Percentiles rank a stretch among this genome's conserved stretches.
Conservation (phyloP, 2,888 invertebrate genomes). For the Hypolimnas misippus region DNA sequence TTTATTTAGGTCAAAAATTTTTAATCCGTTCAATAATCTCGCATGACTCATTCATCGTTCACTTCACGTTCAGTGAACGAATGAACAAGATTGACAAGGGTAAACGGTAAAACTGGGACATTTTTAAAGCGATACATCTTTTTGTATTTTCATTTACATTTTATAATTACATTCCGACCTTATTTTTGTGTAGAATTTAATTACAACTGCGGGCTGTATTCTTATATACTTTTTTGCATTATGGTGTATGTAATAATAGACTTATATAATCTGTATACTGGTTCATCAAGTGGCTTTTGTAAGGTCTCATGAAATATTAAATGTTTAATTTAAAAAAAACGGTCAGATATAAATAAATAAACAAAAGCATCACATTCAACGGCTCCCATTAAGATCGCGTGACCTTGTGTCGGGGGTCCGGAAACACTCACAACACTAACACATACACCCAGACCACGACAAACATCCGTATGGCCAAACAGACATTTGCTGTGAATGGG, state of each 20-base stretch:
- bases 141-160: constrained; percentile 2
- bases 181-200: background rate
- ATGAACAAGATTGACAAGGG: constrained; percentile 10
- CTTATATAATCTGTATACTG: too few relatives aligned
- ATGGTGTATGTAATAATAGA: background rate
- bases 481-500: too few relatives aligned
- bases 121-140: constrained; percentile 8
- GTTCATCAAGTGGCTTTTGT: too few relatives aligned
- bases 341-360: too few relatives aligned
- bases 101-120: constrained; percentile 10
- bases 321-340: too few relatives aligned
- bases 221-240: background rate
- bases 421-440: too few relatives aligned
- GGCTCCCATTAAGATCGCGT: too few relatives aligned
- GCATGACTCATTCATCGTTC: constrained; percentile 15
- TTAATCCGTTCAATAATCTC: constrained; percentile 10
- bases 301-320: too few relatives aligned
- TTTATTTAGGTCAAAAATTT: background rate
- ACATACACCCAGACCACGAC: too few relatives aligned
- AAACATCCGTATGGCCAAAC: too few relatives aligned
- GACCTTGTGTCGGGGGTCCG: too few relatives aligned
- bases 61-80: constrained; percentile 13
- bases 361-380: too few relatives aligned
- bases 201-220: background rate
- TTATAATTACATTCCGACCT: background rate